phyloP scores from a whole-genome alignment of 2,888 invertebrate genomes.

The Lasioglossum zephyrum region DNA sequence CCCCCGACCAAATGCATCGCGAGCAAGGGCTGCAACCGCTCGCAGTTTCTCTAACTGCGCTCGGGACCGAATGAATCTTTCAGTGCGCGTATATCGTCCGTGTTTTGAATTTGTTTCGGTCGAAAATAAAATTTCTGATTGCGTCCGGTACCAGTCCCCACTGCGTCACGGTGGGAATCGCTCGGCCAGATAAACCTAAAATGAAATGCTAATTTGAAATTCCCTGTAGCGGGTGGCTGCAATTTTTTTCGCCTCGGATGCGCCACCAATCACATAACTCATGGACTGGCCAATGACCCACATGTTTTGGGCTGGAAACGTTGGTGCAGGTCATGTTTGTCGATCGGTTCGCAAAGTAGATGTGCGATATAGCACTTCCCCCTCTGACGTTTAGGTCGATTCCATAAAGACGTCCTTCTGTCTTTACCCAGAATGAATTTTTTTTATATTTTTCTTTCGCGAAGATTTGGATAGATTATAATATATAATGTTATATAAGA shows the following conservation, averaged over 20 bases:
- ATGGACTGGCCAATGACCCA: slow-evolving; percentile 30
- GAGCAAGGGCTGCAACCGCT: neutral
- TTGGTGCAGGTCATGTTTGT: neutral
- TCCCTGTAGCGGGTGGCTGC: neutral
- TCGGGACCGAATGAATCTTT: slow-evolving; percentile 22
- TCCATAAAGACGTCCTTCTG: neutral
- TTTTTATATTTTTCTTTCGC: no score
- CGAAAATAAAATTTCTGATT: slow-evolving; percentile 51
- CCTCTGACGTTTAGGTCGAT: neutral
- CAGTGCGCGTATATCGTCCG: slow-evolving; percentile 27
- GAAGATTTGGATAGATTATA: neutral
- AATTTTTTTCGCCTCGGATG: slow-evolving; percentile 23
- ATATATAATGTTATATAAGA: no score
- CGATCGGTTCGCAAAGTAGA: neutral
- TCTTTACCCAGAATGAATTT: neutral
- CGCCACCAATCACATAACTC: slow-evolving; percentile 39
- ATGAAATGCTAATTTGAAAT: slow-evolving; percentile 55
- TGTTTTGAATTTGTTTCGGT: slow-evolving; percentile 25
- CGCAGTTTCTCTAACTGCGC: neutral
- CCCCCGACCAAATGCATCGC: neutral
- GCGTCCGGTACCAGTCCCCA: slow-evolving; percentile 10
- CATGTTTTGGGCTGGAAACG: slow-evolving; percentile 50
- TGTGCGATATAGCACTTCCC: no score
- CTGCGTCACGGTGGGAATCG: neutral
- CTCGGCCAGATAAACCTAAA: slow-evolving; percentile 16